Base-by-base conservation (phyloP, 53 echinoderm and acorn worm species). In the Patiria pectinifera region DNA sequence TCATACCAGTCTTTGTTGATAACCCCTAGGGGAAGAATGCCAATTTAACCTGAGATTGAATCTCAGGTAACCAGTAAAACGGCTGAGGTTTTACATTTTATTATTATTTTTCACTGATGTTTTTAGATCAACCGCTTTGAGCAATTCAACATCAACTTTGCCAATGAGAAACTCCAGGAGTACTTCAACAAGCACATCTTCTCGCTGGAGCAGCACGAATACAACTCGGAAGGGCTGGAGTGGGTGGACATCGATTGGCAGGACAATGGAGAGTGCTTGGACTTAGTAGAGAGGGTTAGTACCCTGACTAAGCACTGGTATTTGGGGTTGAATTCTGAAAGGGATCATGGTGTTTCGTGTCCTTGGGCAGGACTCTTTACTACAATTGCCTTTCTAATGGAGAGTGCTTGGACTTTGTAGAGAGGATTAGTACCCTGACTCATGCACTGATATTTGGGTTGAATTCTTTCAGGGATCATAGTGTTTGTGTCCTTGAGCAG, bases 121-220 rank as follows among this genome's bases (percentile, higher is more conserved):
- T 49, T 80, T 2, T 82, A 99, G 99, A 89, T 96, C 11, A 99
- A 99, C 71, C 94, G 99, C 1, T 99, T 99, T 95, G 99, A 99
- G 87, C 99, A 99, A 93, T 99, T 99, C 91, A 99, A 99, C 94
- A 99, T 99, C 93, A 99, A 99, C 92, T 99, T 94, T 92, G 99
- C 99, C 91, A 99, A 99, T 59, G 99, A 99, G 95, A 99, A 99
- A 82, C 95, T 99, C 2, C 99, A 99, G 92, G 99, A 99, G 91
- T 99, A 99, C 85, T 99, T 99, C 95, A 99, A 99, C 92, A 99
- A 99, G 59, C 99, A 99, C 91, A 99, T 99, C 93, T 99, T 99
- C 97, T 99, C 99, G 2, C 71, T 99, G 46, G 99, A 99, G 91
- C 99, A 99, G 90, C 99, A 99, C 84, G 99, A 99, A 78, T 99